Conservation (phyloP, 64 coral and sea anemone species). For the Stylophora pistillata region DNA sequence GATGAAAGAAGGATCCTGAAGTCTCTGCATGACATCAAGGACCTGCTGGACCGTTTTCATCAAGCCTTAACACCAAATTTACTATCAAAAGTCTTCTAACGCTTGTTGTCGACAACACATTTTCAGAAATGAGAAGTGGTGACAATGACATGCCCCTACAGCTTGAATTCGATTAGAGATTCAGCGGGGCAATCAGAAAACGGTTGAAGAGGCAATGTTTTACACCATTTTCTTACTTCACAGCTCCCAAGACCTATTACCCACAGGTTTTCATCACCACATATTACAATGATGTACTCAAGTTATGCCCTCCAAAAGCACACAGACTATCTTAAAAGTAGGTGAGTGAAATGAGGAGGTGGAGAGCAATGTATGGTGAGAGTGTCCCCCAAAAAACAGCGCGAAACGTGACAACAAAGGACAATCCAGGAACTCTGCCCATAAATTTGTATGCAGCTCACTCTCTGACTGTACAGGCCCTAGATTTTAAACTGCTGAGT, state of each 20-base stretch:
- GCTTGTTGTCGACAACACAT: too few relatives aligned
- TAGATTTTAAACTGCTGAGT: background rate
- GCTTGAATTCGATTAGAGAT: constrained; percentile 49
- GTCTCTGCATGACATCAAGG: too few relatives aligned
- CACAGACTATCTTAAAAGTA: background rate
- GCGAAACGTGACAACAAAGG: too few relatives aligned
- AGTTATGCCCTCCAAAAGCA: constrained; percentile 9
- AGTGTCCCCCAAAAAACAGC: too few relatives aligned
- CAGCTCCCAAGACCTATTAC: too few relatives aligned
- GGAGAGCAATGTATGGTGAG: constrained; percentile 24
- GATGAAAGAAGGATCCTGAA: too few relatives aligned
- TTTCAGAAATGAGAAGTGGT: too few relatives aligned
- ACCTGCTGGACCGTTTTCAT: constrained; percentile 49
- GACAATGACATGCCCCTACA: constrained; percentile 58
- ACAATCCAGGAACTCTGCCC: too few relatives aligned
- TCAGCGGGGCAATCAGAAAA: constrained; percentile 59
- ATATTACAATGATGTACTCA: too few relatives aligned
- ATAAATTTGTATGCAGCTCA: constrained; percentile 19
- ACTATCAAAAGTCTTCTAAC: constrained; percentile 66
- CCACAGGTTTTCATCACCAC: too few relatives aligned
- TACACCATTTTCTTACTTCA: too few relatives aligned
- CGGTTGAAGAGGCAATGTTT: too few relatives aligned
- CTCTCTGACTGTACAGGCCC: constrained; percentile 7
- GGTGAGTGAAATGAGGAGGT: constrained; percentile 16
- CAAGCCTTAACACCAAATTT: constrained; percentile 51